Evolutionary conservation across 2,888 invertebrate species (phyloP), one percentile per base, ranked within the genome.

Genomic region (Prosapia bicincta): DNA sequence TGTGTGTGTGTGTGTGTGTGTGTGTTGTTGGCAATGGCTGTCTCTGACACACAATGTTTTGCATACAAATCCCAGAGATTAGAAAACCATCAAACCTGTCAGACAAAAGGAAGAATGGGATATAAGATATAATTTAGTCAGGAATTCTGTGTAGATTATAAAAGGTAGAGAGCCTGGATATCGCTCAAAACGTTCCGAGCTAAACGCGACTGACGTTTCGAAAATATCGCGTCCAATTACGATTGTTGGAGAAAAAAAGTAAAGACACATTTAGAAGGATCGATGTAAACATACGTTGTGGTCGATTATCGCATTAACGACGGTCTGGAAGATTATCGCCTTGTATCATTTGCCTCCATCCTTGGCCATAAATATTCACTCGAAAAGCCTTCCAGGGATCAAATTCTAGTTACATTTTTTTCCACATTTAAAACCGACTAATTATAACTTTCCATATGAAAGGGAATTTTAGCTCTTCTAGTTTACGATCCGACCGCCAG

Each of bases 371-470:
- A 71, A 71, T 71, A 71, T 28, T 66, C 23, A 38, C 15, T 71
- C 71, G 13, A 20, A 26, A 54, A 13, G 26, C 28, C 71, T 54
- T 25, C 76, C 65, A 67, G 76, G 72, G 32, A 73, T 76, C 68
- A 66, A 76, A 76, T 76, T 69, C 73, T 72, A 73, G 76, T 73
- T 76, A 72, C 67, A 76, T 73, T 69, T 76, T 76, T 76, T 76
- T 76, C 76, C 76, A 76, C 76, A 76, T 76, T 76, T 76, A 69
- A 72, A 70, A 69, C 26, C 76, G 66, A 73, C 72, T 76, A 76
- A 76, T 76, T 76, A 76, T 70, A 69, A 76, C 73, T 72, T 76
- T 74, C 69, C 76, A 76, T 66, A 71, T 65, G 71, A 71, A 43
- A 65, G 65, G 65, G 54, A 26, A 15, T 69, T n/a, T 32, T 32